Evolutionary conservation across 2,888 invertebrate genomes (phyloP).

Genomic region (Theodoxus fluviatilis): DNA sequence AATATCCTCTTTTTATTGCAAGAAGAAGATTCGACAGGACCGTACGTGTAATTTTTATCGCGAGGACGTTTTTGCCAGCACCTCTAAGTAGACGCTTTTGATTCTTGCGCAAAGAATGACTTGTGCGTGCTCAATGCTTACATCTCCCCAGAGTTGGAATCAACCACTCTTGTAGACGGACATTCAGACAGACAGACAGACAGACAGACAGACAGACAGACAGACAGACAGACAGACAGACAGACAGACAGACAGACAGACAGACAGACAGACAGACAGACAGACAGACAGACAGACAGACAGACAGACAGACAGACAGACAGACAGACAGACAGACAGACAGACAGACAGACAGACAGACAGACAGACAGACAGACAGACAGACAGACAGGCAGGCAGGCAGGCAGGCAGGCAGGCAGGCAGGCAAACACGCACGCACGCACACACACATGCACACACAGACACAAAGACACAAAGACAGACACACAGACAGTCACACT

Average conservation of each 20-base stretch:
- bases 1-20: too few species aligned
- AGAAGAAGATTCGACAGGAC: too few species aligned
- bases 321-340: neutral
- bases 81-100: too few species aligned
- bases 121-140: too few species aligned
- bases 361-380: neutral
- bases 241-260: neutral
- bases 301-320: neutral
- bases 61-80: too few species aligned
- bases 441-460: conserved; percentile 8
- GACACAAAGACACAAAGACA: neutral
- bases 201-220: neutral
- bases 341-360: neutral
- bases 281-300: neutral
- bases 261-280: conserved; percentile 4
- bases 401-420: neutral
- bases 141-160: too few species aligned
- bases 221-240: neutral
- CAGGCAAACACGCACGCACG: neutral
- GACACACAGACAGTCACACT: neutral
- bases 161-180: too few species aligned
- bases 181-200: too few species aligned
- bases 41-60: too few species aligned
- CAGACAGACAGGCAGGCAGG: neutral
- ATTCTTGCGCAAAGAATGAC: too few species aligned